A percentile compares a stretch with the other conserved stretches of the same genome.
phyloP scores from a whole-genome alignment of 2,113 vertebrate genomes.

The Promerops cafer region DNA sequence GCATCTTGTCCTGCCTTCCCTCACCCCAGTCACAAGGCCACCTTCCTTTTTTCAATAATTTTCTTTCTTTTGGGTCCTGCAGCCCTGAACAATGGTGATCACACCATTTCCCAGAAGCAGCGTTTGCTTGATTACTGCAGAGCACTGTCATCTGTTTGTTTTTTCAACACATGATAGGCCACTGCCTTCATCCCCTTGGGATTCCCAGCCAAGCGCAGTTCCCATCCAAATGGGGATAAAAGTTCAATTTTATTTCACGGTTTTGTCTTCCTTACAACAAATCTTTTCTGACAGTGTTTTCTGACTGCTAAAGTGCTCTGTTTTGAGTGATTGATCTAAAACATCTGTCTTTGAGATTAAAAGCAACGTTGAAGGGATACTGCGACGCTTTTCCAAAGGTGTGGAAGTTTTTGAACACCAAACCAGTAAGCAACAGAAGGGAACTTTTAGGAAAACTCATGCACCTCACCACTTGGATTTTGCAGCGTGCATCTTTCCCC shows the following conservation, averaged over 20 bases:
- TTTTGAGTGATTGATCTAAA: conserved; percentile 66
- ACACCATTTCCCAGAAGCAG: conserved; percentile 30
- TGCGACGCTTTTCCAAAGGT: background rate
- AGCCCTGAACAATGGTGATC: conserved; percentile 1
- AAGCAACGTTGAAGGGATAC: background rate
- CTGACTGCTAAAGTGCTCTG: conserved; percentile 55
- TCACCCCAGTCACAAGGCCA: background rate
- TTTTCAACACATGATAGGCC: conserved; percentile 33
- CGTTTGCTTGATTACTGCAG: background rate
- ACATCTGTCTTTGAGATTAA: conserved; percentile 58
- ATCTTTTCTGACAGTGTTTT: conserved; percentile 66
- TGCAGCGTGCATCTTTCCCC: conserved; percentile 17
- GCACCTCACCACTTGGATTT: background rate
- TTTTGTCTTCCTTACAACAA: conserved; percentile 48
- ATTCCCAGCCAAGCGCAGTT: conserved; percentile 10
- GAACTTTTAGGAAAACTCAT: conserved; percentile 16
- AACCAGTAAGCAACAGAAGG: background rate
- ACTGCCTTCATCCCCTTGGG: background rate
- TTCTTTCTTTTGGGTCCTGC: background rate
- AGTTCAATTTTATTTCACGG: conserved; percentile 63
- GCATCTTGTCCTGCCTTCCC: background rate
- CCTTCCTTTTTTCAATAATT: background rate
- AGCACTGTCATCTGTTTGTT: conserved; percentile 47
- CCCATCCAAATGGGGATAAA: conserved; percentile 57
- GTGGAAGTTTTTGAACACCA: background rate